Base-by-base conservation (phyloP, 2,888 invertebrate species). In the Lobophora halterata region DNA sequence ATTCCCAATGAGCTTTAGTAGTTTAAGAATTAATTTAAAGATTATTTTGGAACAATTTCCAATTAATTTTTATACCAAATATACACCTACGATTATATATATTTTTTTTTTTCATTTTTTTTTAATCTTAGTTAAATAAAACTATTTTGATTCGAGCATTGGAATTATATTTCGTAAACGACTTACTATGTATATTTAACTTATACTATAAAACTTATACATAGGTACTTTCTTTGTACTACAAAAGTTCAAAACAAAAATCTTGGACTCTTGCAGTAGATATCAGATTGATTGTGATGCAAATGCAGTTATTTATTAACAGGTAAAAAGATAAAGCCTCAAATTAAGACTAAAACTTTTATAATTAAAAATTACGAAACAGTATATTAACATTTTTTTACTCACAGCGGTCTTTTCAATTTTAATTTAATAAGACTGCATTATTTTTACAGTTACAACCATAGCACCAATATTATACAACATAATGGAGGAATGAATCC, bases 1-100 rank as follows among this genome's bases (percentile, higher is more conserved):
- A 42, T 49, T 42, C 46, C 52, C 44, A 52, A 48, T 47, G 48
- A 48, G 49, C 49, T 53, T 51, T 58, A 52, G 52, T 52, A 55
- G 33, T 34, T 14, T 67, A 65, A 58, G 61, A 57, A 54, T 62
- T 71, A 71, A 70, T 62, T 66, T 69, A 61, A 69, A 63, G 69
- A 65, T 75, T 68, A 65, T 65, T 64, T 71, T 71, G 70, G 69
- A 61, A 61, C 63, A 64, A 45, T 62, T 70, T 67, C 73, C 69
- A 67, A 68, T 71, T 69, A 69, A 68, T 69, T 78, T 79, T 83
- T 82, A 81, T 82, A 82, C 86, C 86, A 86, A 86, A 86, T 85
- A 86, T 80, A 86, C 70, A 69, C 65, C 61, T 65, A 64, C 59
- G 51, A 40, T 54, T 45, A 33, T 44, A 43, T 49, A 40, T 37